phyloP scores from a whole-genome alignment of 2,797 vertebrate genomes.

The Spea hammondii region DNA sequence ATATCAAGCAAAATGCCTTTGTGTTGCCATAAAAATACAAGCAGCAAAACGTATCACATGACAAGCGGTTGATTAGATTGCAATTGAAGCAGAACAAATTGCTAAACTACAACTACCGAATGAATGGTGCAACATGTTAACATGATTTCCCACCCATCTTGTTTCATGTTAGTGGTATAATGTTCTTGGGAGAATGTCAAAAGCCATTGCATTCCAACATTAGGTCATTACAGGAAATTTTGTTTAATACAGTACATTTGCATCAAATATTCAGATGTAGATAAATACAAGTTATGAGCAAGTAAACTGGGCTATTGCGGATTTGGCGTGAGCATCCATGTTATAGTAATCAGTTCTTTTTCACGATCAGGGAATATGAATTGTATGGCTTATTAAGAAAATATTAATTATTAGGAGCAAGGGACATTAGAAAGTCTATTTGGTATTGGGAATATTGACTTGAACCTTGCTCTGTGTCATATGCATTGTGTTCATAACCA shows the following conservation, averaged over 20 bases:
- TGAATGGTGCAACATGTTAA: constrained; percentile 1
- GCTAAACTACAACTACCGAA: constrained; percentile 1
- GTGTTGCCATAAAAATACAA: neutral
- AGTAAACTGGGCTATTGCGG: no score
- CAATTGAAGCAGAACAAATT: neutral
- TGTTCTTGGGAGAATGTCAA: neutral
- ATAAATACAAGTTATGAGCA: no score
- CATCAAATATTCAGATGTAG: no score
- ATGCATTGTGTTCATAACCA: no score
- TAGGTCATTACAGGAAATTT: neutral
- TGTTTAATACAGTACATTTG: neutral
- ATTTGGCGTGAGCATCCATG: no score
- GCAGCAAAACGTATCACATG: neutral
- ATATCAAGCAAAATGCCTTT: neutral
- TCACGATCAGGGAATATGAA: no score
- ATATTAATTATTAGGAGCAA: no score
- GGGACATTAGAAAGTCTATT: no score
- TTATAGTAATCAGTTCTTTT: no score
- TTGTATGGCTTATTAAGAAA: no score
- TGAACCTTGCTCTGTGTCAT: no score
- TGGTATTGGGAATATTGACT: no score
- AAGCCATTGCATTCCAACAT: neutral
- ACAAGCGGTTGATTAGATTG: neutral
- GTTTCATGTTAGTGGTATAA: neutral
- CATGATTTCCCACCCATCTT: neutral